phyloP scores from a whole-genome alignment of 2,888 invertebrate species.

The Pyrrhia umbra region DNA sequence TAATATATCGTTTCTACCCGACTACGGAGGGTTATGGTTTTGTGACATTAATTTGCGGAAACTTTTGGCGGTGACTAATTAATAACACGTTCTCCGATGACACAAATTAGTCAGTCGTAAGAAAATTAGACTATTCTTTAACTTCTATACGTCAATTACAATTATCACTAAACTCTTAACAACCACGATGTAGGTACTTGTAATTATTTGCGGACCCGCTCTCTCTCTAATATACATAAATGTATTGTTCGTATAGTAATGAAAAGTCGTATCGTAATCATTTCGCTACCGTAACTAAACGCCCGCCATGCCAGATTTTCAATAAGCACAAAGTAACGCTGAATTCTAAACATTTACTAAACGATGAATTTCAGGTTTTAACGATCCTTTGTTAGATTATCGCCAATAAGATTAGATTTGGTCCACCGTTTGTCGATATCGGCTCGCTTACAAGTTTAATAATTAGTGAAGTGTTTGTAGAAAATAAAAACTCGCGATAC shows the following conservation, averaged over 20 bases:
- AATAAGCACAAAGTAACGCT: constrained; percentile 19
- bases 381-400: constrained; percentile 13
- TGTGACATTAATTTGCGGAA: neutral
- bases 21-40: too few species aligned
- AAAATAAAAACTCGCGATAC: constrained; percentile 4
- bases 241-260: neutral
- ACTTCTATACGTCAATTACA: neutral
- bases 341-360: constrained; percentile 11
- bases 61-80: neutral
- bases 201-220: neutral
- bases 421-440: constrained; percentile 5
- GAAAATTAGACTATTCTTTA: neutral
- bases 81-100: neutral
- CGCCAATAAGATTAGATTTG: constrained; percentile 30
- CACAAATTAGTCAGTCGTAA: neutral
- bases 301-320: constrained; percentile 14
- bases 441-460: constrained; percentile 17
- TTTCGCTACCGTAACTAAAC: constrained; percentile 13
- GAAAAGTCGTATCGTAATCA: constrained; percentile 12
- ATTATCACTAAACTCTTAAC: constrained; percentile 23
- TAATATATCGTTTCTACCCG: constrained; percentile 15
- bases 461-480: neutral
- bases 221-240: constrained; percentile 8
- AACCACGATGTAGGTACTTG: neutral
- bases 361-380: constrained; percentile 14